Evolutionary conservation across 1,140 invertebrate genomes (phyloP).

Genomic region (Drosophila insularis): DNA sequence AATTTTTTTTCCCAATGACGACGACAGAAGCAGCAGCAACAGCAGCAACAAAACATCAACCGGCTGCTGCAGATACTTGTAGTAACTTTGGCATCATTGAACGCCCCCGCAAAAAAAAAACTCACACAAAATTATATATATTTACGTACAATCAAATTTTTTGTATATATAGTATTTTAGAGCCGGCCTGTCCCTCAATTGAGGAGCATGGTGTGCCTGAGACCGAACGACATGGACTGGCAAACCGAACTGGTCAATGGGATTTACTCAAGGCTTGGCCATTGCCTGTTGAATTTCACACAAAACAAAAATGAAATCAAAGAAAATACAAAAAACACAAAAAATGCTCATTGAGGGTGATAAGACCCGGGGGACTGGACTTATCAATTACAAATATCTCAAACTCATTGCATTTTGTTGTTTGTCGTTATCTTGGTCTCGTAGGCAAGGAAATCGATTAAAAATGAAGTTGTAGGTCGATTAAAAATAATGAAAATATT

Average conservation of each 20-base stretch:
- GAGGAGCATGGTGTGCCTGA: conserved; percentile 9
- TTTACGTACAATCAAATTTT: neutral
- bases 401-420: conserved; percentile 2
- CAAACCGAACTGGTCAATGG: conserved; percentile 49
- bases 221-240: conserved; percentile 36
- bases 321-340: neutral
- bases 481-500: neutral
- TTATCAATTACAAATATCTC: conserved; percentile 17
- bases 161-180: conserved; percentile 28
- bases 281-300: neutral
- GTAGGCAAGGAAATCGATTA: neutral
- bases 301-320: neutral
- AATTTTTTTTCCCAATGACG: neutral
- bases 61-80: conserved; percentile 29
- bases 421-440: neutral
- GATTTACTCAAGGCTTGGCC: too few relatives aligned
- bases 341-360: conserved; percentile 7
- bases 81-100: conserved; percentile 25
- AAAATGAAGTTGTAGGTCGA: neutral
- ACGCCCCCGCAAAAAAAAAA: conserved; percentile 27
- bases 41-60: neutral
- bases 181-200: conserved; percentile 12
- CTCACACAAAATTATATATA: neutral
- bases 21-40: neutral
- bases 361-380: conserved; percentile 10